Conservation (phyloP, 2,113 vertebrate genomes). For the Oxyura jamaicensis region DNA sequence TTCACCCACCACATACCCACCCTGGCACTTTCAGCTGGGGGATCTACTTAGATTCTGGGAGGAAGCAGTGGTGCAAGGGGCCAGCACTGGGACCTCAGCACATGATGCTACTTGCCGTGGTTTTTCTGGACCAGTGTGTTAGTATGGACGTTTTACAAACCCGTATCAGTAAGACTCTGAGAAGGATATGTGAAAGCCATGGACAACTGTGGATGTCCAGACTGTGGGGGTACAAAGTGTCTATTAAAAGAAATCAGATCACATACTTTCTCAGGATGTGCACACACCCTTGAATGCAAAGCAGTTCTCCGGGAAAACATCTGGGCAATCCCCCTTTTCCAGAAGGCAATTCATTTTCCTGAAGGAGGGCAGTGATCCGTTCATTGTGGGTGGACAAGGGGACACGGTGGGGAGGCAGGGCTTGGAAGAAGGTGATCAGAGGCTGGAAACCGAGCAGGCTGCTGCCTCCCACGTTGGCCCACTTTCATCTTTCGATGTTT, state of each 20-base stretch:
- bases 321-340: background rate
- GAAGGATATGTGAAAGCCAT: background rate
- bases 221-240: background rate
- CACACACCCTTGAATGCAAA: background rate
- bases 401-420: background rate
- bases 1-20: background rate
- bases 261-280: background rate
- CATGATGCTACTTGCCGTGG: background rate
- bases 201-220: background rate
- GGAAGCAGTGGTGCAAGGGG: background rate
- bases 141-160: background rate
- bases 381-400: background rate
- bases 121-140: background rate
- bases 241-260: background rate
- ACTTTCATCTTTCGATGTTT: constrained; percentile 23
- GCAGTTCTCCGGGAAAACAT: background rate
- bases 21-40: background rate
- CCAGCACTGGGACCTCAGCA: background rate
- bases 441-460: constrained; percentile 6
- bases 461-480: constrained; percentile 17
- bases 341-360: background rate
- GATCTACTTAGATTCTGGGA: background rate
- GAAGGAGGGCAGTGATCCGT: background rate
- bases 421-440: constrained; percentile 48
- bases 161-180: background rate